A percentile compares a stretch with the other conserved stretches of the same genome.
phyloP scores from a whole-genome alignment of 1,140 invertebrate species.

The Gyrodactylus salaris region DNA sequence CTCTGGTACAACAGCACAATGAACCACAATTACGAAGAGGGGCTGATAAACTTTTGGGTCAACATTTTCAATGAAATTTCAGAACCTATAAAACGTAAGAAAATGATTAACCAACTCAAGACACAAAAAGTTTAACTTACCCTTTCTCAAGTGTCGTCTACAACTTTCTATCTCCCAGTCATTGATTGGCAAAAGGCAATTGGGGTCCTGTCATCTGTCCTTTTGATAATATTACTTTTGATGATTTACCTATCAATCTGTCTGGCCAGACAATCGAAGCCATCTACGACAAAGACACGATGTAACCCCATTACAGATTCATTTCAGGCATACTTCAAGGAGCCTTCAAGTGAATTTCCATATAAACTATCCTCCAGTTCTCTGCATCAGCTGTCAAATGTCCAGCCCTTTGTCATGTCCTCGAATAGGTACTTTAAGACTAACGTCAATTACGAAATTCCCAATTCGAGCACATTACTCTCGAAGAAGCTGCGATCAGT shows the following conservation, averaged over 20 bases:
- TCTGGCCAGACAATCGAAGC: background rate
- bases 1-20: constrained; percentile 2
- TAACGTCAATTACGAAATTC: no score
- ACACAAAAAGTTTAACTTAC: background rate
- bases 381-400: background rate
- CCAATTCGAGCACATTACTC: no score
- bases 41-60: background rate
- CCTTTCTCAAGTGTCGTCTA: background rate
- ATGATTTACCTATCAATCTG: background rate
- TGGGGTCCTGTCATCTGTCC: background rate
- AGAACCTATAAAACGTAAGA: background rate
- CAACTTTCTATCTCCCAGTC: background rate
- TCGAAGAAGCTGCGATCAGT: no score
- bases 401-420: background rate
- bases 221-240: background rate
- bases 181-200: background rate
- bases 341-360: background rate
- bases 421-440: background rate
- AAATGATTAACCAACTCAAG: background rate
- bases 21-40: constrained; percentile 20
- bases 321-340: background rate
- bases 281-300: background rate
- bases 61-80: background rate
- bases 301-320: background rate
- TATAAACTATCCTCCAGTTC: background rate